These are phyloP conservation scores for Drosophila buzzatii DNA, from an alignment of 2,888 invertebrate species.

Conservation along the genomic window DNA sequence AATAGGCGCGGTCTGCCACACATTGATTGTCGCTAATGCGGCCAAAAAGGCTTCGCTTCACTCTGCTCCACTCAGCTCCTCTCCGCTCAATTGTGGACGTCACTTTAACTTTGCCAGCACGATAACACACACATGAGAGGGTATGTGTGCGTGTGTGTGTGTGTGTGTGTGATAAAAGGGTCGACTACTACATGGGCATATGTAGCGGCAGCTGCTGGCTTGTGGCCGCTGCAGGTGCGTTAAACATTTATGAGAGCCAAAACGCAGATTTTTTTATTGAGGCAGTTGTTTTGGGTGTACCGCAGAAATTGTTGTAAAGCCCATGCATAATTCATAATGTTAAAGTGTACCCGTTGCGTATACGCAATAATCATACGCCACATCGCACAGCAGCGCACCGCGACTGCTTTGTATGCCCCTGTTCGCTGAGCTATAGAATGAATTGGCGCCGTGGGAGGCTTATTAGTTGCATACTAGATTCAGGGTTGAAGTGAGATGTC, in stretches of 20 bases:
- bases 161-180: conserved; percentile 34
- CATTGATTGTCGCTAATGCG: conserved; percentile 64
- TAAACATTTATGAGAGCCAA: conserved; percentile 76
- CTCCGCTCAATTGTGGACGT: conserved; percentile 31
- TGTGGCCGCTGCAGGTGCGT: conserved; percentile 68
- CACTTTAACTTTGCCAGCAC: conserved; percentile 36
- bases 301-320: conserved; percentile 73
- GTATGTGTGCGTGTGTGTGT: not conserved
- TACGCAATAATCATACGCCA: conserved; percentile 77
- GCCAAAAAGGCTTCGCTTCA: conserved; percentile 20
- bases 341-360: conserved; percentile 75
- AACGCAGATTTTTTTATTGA: conserved; percentile 58
- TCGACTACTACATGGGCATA: conserved; percentile 17
- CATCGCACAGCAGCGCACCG: conserved; percentile 1
- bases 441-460: conserved; percentile 41
- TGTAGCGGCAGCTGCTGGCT: conserved; percentile 29
- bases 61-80: not conserved
- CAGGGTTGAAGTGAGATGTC: not conserved
- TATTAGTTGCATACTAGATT: conserved; percentile 37
- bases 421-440: conserved; percentile 34
- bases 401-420: conserved; percentile 32
- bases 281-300: conserved; percentile 45
- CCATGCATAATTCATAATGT: conserved; percentile 76
- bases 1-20: conserved; percentile 55
- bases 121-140: conserved; percentile 34